Evolutionary conservation across 2,797 vertebrate species (phyloP), one percentile per base, ranked within the genome.

Genomic region (Ataeniobius toweri): DNA sequence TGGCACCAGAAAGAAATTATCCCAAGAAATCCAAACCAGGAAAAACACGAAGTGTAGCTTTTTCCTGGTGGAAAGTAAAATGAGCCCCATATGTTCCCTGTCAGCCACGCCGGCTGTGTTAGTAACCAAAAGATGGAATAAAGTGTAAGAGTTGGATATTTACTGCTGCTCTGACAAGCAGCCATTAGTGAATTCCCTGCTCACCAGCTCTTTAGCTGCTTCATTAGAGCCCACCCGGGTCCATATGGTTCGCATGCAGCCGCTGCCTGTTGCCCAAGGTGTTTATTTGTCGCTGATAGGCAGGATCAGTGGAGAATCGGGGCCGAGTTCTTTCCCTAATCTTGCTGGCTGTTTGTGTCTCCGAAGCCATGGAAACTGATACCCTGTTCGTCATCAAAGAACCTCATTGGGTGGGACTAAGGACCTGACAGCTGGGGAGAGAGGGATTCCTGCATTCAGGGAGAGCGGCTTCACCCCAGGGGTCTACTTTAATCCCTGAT

Each of bases 281-380:
- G 95, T 95, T 96, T 95, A 95, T 95, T 94, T 94, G 94, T 93
- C 88, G 94, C 93, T 94, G 94, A 94, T 94, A 91, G 93, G 91
- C 82, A 83, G 93, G 94, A 95, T 95, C 92, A 94, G 72, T 81
- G 7, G 79, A 91, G 89, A 94, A 93, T 93, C 91, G 78, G 94
- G 89, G 82, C 92, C 48, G 89, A 85, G 93, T 94, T 93, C 91
- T 86, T 83, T 78, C 83, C 87, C 78, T 95, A 95, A 95, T 94
- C 94, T 94, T 85, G 78, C 82, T 50, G 86, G 80, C 88, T 94
- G 94, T 95, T 95, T 94, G 94, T 94, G 91, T 95, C 94, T 91
- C 82, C 18, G 87, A 92, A 90, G 90, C 94, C 92, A 93, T 95
- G 94, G 94, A 95, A 96, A 94, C 92, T 71, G 94, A 96, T 94